Evolutionary conservation across 2,888 invertebrate genomes (phyloP).

Genomic region (Clusia tigrina): DNA sequence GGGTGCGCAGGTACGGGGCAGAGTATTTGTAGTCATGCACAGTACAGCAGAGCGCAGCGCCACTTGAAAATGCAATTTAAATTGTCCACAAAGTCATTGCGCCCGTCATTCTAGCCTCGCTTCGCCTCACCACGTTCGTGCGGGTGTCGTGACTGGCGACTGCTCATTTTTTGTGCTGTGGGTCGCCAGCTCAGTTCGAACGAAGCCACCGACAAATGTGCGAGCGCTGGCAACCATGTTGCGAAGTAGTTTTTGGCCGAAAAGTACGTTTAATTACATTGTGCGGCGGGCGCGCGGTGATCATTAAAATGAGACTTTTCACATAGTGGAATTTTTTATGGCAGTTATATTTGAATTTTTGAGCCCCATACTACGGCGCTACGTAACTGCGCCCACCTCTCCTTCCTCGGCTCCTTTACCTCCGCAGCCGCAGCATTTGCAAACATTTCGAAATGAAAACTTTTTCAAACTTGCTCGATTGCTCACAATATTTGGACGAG

Average conservation of each 20-base stretch:
- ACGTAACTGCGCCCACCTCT: neutral
- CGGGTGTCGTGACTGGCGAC: slow-evolving; percentile 16
- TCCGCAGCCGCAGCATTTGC: neutral
- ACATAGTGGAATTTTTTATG: slow-evolving; percentile 5
- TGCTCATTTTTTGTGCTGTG: neutral
- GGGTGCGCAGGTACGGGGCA: too few species aligned
- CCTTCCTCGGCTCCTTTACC: neutral
- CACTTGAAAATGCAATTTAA: slow-evolving; percentile 12
- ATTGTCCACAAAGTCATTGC: slow-evolving; percentile 8
- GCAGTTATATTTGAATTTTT: neutral
- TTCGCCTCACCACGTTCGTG: neutral
- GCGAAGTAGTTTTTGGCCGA: neutral
- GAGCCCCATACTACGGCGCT: neutral
- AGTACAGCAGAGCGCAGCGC: too few species aligned
- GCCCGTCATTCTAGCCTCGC: neutral
- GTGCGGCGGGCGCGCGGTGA: neutral
- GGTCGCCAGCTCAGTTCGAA: neutral
- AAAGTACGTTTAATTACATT: slow-evolving; percentile 1
- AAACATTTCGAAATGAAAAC: slow-evolving; percentile 11
- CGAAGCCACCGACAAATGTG: neutral
- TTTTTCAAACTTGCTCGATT: slow-evolving; percentile 1
- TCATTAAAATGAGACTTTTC: slow-evolving; percentile 9
- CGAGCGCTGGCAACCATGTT: neutral
- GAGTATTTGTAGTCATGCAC: too few species aligned
- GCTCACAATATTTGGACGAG: slow-evolving; percentile 1